These are phyloP conservation scores for Pelobates cultripes DNA, from an alignment of 2,797 vertebrate species.

Conservation along the genomic window DNA sequence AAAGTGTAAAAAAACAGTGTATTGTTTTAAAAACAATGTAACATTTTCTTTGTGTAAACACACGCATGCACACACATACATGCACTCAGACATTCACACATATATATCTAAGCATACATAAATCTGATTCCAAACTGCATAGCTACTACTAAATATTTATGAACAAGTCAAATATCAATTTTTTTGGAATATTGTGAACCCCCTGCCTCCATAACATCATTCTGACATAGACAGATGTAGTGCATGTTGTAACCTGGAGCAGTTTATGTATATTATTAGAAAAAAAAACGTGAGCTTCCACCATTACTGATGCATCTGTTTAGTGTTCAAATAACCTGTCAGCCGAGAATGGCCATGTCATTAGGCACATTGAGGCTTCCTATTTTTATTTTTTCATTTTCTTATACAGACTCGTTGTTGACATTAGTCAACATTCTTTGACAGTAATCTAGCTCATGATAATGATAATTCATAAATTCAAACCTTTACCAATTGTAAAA, in stretches of 20 bases:
- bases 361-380: background rate
- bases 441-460: background rate
- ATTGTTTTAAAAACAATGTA: too few species aligned
- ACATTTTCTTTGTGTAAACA: too few species aligned
- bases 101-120: too few species aligned
- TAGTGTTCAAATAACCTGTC: slow-evolving; percentile 7
- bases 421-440: background rate
- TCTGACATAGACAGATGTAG: slow-evolving; percentile 6
- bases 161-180: too few species aligned
- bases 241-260: slow-evolving; percentile 3
- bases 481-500: background rate
- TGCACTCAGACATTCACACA: too few species aligned
- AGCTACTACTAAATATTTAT: too few species aligned
- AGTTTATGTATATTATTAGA: background rate
- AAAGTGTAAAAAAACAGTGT: too few species aligned
- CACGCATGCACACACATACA: too few species aligned
- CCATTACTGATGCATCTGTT: slow-evolving; percentile 6
- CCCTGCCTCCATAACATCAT: background rate
- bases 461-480: background rate
- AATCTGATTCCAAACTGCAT: too few species aligned
- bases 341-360: background rate
- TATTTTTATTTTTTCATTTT: background rate
- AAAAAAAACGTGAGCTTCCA: background rate
- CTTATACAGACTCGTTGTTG: background rate
- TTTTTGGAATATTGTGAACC: background rate